These are phyloP conservation scores for Xestoiulus laeticollis DNA, from an alignment of 2,888 invertebrate genomes.

Conservation along the genomic window DNA sequence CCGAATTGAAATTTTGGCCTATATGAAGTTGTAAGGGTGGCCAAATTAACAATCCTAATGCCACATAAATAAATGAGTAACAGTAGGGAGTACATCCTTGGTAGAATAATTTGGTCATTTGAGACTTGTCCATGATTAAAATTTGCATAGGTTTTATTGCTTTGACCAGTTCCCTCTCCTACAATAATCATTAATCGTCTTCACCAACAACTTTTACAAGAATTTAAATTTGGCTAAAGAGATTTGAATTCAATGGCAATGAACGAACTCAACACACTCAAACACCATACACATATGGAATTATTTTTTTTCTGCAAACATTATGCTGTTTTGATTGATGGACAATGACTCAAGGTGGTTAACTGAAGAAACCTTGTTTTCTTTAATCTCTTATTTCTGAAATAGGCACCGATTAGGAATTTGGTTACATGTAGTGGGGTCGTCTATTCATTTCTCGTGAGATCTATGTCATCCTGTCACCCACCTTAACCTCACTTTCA, in stretches of 20 bases:
- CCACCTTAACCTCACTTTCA: slow-evolving; percentile 33
- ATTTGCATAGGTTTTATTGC: slow-evolving; percentile 22
- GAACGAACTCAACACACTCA: neutral
- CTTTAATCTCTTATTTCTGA: neutral
- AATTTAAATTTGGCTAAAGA: neutral
- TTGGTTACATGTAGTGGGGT: neutral
- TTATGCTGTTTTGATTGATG: neutral
- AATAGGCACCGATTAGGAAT: slow-evolving; percentile 6
- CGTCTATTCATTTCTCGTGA: slow-evolving; percentile 33
- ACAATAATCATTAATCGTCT: neutral
- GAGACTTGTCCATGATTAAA: neutral
- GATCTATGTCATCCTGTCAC: slow-evolving; percentile 24
- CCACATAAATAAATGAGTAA: slow-evolving; percentile 24
- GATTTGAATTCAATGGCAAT: neutral
- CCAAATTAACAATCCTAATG: neutral
- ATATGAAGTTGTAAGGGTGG: slow-evolving; percentile 28
- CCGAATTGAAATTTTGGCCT: neutral
- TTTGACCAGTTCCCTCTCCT: neutral
- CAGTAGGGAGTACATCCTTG: slow-evolving; percentile 37
- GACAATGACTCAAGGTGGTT: neutral
- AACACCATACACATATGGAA: neutral
- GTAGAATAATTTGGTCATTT: neutral
- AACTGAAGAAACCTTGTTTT: slow-evolving; percentile 23
- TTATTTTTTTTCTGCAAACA: neutral
- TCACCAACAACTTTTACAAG: neutral